Evolutionary conservation across 2,888 invertebrate genomes (phyloP), one percentile per base, ranked within the genome.

Genomic region (Sminthurides aquaticus): DNA sequence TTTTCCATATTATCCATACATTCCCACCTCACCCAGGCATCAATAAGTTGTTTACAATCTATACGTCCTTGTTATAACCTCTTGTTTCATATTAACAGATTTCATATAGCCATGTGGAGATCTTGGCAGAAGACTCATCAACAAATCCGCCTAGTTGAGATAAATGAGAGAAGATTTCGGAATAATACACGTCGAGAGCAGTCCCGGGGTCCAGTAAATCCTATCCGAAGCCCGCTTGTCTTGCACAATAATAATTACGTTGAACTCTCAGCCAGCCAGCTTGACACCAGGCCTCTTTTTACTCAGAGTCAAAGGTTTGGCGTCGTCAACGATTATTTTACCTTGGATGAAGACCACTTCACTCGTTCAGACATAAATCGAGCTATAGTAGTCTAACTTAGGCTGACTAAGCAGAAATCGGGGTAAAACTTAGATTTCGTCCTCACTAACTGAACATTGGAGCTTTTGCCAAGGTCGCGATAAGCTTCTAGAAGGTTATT

Each of bases 81-180:
- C n/a, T n/a, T n/a, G n/a, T n/a, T n/a, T n/a, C n/a, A n/a, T n/a
- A n/a, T n/a, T n/a, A n/a, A n/a, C n/a, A 73, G 73, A 54, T 73
- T 68, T 49, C 73, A 73, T 55, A 26, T 69, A 26, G 66, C 69
- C 5, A 69, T 69, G 8, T 73, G 73, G 71, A 60, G 58, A 65
- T 43, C 49, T 18, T 73, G 73, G 73, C 67, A 65, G 25, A n/a
- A 60, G n/a, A 69, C 67, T 11, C 66, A 73, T 67, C 73, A 73
- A 49, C 65, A 57, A 52, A 60, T 69, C 18, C 52, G 67, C n/a
- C 25, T 67, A 3, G 56, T 52, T 8, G 57, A 62, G 26, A n/a
- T 67, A 20, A 27, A 52, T 49, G 29, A 56, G 1, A 59, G 24
- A 20, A 49, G 20, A 20, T 48, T 28, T 26, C 25, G 29, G n/a